Evolutionary conservation across 1,140 invertebrate genomes (phyloP).

Genomic region (Neodiprion pinetum): DNA sequence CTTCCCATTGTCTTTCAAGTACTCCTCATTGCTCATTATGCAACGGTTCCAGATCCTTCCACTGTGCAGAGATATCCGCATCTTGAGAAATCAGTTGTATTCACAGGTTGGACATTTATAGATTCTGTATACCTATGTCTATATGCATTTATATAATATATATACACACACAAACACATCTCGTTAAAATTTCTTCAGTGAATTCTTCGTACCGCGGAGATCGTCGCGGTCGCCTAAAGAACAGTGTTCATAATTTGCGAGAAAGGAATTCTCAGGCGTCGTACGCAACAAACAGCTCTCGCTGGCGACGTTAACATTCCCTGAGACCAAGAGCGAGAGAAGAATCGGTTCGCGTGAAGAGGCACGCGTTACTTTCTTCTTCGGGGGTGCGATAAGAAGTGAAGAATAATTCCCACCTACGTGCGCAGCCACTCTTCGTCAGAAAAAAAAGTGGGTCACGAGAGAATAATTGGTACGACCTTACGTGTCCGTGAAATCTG

Average conservation of each 20-base stretch:
- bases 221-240: neutral
- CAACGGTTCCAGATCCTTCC: too few relatives aligned
- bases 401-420: neutral
- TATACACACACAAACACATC: neutral
- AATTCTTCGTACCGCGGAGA: neutral
- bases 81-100: too few relatives aligned
- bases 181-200: neutral
- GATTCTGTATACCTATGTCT: too few relatives aligned
- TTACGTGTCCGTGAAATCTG: too few relatives aligned
- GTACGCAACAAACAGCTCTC: neutral
- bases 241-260: slow-evolving; percentile 5
- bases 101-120: too few relatives aligned
- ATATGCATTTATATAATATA: too few relatives aligned
- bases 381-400: neutral
- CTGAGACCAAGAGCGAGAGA: neutral
- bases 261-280: neutral
- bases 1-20: too few relatives aligned
- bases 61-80: too few relatives aligned
- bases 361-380: slow-evolving; percentile 5
- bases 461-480: too few relatives aligned
- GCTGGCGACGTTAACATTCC: neutral
- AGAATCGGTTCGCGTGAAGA: neutral
- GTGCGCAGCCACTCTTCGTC: neutral
- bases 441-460: neutral
- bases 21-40: too few relatives aligned